Conservation (phyloP, 2,888 invertebrate genomes). For the Rotaria socialis region DNA sequence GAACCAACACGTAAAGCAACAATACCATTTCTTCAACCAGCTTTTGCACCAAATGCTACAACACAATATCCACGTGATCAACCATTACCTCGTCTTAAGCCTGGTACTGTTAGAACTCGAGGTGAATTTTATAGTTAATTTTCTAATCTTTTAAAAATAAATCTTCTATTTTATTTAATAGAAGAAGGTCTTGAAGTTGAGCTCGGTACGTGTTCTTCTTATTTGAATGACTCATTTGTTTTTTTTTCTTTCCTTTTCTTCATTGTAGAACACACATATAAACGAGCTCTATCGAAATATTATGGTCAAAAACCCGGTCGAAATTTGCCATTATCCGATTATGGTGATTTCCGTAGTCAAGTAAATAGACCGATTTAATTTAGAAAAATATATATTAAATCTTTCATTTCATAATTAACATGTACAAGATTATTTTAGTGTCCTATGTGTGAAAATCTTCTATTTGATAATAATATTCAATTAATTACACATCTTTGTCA, state of each 20-base stretch:
- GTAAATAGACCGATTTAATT: neutral
- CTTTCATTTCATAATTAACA: neutral
- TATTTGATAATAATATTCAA: constrained; percentile 44
- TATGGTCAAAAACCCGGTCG: constrained; percentile 37
- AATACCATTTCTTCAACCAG: constrained; percentile 36
- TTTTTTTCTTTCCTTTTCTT: too few species aligned
- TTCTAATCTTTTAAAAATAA: neutral
- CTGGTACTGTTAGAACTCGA: constrained; percentile 24
- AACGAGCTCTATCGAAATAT: constrained; percentile 15
- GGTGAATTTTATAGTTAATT: neutral
- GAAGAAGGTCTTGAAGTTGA: constrained; percentile 33
- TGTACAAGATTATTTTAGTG: constrained; percentile 31
- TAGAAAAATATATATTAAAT: neutral
- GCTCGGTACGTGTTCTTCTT: neutral
- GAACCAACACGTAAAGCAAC: constrained; percentile 28
- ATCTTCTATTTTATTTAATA: neutral
- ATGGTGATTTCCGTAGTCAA: constrained; percentile 36
- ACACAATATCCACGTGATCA: constrained; percentile 31
- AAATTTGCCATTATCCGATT: neutral
- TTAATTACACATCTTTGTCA: constrained; percentile 43
- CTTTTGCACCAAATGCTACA: constrained; percentile 9
- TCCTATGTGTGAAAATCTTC: constrained; percentile 40
- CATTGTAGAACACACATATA: neutral
- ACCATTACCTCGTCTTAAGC: constrained; percentile 23
- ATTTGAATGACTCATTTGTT: neutral